These are phyloP conservation scores for Phengaris arion DNA, from an alignment of 2,888 invertebrate species.

Conservation along the genomic window DNA sequence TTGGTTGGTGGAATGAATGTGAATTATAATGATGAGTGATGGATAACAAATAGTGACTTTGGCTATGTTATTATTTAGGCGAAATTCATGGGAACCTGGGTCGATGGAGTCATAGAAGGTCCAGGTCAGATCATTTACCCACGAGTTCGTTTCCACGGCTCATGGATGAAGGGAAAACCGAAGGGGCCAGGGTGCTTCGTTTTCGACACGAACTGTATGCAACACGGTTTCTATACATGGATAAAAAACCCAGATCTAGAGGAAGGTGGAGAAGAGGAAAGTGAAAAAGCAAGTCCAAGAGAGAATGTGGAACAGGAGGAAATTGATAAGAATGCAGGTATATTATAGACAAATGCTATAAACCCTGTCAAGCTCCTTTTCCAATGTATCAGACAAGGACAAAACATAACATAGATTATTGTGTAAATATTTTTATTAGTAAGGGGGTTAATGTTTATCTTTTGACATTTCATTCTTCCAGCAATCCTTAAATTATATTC, in stretches of 20 bases:
- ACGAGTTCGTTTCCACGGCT: conserved; percentile 84
- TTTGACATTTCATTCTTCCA: not conserved
- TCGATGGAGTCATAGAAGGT: conserved; percentile 85
- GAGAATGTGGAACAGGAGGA: conserved; percentile 68
- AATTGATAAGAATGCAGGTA: conserved; percentile 52
- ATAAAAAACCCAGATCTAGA: conserved; percentile 74
- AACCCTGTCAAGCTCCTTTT: too few species aligned
- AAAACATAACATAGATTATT: too few species aligned
- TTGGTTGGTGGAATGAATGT: not conserved
- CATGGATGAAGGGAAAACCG: conserved; percentile 84
- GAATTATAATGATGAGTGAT: too few species aligned
- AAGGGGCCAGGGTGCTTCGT: conserved; percentile 87
- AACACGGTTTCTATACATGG: conserved; percentile 84
- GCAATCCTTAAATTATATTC: too few species aligned
- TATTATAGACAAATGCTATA: not conserved
- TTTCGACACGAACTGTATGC: conserved; percentile 87
- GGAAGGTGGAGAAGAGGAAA: conserved; percentile 67
- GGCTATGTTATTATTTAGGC: conserved; percentile 46
- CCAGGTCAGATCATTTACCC: conserved; percentile 86
- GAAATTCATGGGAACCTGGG: conserved; percentile 87
- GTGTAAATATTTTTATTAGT: too few species aligned
- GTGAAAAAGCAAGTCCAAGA: conserved; percentile 57
- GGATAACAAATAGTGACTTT: too few species aligned
- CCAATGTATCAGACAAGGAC: too few species aligned
- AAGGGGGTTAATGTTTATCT: not conserved